Conservation (phyloP, 2,113 vertebrate species). For the Hippocampus comes region DNA sequence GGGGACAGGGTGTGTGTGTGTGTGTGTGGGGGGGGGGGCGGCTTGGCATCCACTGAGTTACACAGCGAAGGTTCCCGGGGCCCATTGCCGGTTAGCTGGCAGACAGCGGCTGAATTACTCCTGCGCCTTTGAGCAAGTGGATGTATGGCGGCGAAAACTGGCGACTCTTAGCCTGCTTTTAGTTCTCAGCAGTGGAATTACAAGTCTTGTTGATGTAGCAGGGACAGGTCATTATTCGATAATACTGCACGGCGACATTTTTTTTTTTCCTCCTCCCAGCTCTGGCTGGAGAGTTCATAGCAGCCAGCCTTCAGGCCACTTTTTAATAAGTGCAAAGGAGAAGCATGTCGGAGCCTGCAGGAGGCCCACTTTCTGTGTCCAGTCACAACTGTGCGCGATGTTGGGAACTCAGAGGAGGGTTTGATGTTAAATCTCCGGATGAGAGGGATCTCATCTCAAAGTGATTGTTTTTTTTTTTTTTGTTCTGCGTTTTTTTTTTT, state of each 20-base stretch:
- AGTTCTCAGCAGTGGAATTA: conserved; percentile 56
- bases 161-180: conserved; percentile 48
- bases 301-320: conserved; percentile 28
- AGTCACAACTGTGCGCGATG: background rate
- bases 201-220: conserved; percentile 56
- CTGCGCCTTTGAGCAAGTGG: conserved; percentile 56
- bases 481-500: too few relatives aligned
- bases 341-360: background rate
- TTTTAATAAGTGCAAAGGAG: conserved; percentile 33
- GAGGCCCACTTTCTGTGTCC: background rate
- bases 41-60: conserved; percentile 57
- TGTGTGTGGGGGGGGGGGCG: background rate
- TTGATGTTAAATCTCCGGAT: background rate
- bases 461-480: background rate
- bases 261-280: background rate
- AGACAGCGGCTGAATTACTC: conserved; percentile 54
- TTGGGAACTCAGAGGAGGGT: background rate
- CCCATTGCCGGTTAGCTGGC: conserved; percentile 33
- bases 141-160: conserved; percentile 49
- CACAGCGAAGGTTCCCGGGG: conserved; percentile 33
- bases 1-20: conserved; percentile 27
- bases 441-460: background rate
- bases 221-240: conserved; percentile 58
- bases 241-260: conserved; percentile 39
- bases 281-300: conserved; percentile 42